Evolutionary conservation across 2,888 invertebrate species (phyloP).

Genomic region (Elgonia sp.): DNA sequence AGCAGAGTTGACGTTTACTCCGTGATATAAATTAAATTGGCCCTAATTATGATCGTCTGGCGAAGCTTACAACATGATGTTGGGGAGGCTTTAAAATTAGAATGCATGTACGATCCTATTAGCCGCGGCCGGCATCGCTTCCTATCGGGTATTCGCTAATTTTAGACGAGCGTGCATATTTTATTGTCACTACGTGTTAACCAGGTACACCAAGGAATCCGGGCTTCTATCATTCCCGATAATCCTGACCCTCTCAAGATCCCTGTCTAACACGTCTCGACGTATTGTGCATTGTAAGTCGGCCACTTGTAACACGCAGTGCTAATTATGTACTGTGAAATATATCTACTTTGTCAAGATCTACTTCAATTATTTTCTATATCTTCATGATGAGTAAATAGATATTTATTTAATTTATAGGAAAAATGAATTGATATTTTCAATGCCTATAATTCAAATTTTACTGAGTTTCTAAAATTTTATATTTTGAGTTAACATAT

Average conservation of each 20-base stretch:
- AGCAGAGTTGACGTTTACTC: slow-evolving; percentile 56
- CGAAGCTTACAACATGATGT: slow-evolving; percentile 59
- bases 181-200: slow-evolving; percentile 70
- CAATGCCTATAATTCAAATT: too few species aligned
- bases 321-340: too few species aligned
- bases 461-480: too few species aligned
- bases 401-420: too few species aligned
- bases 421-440: too few species aligned
- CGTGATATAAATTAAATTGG: slow-evolving; percentile 73
- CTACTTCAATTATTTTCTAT: too few species aligned
- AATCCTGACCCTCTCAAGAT: slow-evolving; percentile 79
- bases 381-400: too few species aligned
- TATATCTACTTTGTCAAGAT: too few species aligned
- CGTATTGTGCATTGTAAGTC: slow-evolving; percentile 33
- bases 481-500: too few species aligned
- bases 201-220: slow-evolving; percentile 66
- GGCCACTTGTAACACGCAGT: slow-evolving; percentile 14
- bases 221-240: slow-evolving; percentile 79
- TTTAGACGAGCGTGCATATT: slow-evolving; percentile 64
- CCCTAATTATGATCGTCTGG: slow-evolving; percentile 73
- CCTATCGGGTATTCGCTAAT: slow-evolving; percentile 53
- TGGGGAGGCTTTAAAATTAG: slow-evolving; percentile 71
- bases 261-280: slow-evolving; percentile 35
- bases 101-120: slow-evolving; percentile 71
- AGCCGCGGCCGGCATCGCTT: slow-evolving; percentile 57